These are phyloP conservation scores for Eulemur albifrons DNA, from an alignment of 2,797 vertebrate species.

Conservation along the genomic window DNA sequence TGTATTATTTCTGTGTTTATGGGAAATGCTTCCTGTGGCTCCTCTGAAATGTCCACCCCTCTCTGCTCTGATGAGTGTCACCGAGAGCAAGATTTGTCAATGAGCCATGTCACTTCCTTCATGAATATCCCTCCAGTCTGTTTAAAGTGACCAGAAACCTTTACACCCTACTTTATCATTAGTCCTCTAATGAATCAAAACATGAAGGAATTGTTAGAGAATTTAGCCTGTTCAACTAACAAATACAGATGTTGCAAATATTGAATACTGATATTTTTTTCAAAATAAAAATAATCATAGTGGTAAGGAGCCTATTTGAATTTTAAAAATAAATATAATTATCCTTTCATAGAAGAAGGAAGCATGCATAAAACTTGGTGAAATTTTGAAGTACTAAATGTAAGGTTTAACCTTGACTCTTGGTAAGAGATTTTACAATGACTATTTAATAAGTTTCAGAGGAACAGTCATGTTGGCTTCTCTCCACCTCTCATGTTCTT, in stretches of 20 bases:
- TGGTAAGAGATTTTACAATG: background rate
- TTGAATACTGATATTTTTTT: background rate
- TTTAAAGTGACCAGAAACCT: constrained; percentile 30
- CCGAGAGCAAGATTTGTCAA: constrained; percentile 48
- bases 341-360: background rate
- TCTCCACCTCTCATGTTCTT: background rate
- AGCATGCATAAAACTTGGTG: background rate
- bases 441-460: background rate
- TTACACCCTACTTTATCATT: background rate
- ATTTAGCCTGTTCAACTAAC: constrained; percentile 57
- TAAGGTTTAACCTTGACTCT: constrained; percentile 22
- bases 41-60: constrained; percentile 23
- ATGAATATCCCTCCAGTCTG: constrained; percentile 53
- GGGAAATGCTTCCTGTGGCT: constrained; percentile 50
- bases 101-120: constrained; percentile 55
- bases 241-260: constrained; percentile 43
- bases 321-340: constrained; percentile 23
- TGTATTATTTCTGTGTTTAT: constrained; percentile 35
- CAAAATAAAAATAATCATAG: background rate
- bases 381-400: background rate
- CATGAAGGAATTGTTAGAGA: constrained; percentile 61
- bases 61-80: constrained; percentile 25
- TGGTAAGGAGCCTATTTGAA: background rate
- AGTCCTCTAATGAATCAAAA: background rate
- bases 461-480: background rate